Base-by-base conservation (phyloP, 1,140 invertebrate genomes). In the Aphelinus atriplicis region DNA sequence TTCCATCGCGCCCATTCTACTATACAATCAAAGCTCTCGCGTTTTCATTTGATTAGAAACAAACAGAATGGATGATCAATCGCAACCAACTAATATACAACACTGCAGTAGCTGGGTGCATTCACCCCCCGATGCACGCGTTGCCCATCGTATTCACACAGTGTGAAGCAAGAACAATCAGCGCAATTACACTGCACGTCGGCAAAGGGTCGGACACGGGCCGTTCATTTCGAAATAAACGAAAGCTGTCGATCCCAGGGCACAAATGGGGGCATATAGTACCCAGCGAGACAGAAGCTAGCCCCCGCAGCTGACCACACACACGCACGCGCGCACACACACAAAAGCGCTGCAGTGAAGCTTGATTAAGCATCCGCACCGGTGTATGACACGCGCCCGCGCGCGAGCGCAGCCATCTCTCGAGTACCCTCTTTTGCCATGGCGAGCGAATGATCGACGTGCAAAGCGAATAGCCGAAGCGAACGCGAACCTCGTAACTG, bases 301-400 rank as follows among this genome's bases (percentile, higher is more conserved):
- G 26, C 26, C 26, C 26, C 26, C 26, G 26, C 26, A 26, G 26
- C 26, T 26, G 26, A 26, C 26, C 26, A 63, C 62, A 63, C 48
- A 56, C 7, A 26, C 26, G 26, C 26, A 26, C 26, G 26, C 26
- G 26, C 26, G 26, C 26, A 26, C 26, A 26, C 26, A 26, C 26
- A 26, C 26, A 26, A 26, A 26, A 26, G 26, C 26, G 26, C 26
- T 26, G 26, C 26, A 42, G 5, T 1, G 42, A 56, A 46, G n/a
- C 53, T 58, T 58, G 66, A 69, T 69, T 48, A 58, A 69, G 56
- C 56, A 48, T 58, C 56, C 55, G 58, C 53, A 55, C 42, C 69
- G 6, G 62, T 71, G 53, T 61, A 48, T 71, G 57, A 71, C 69
- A 45, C 48, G 56, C 47, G n/a, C n/a, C n/a, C n/a, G 42, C 51